Base-by-base conservation (phyloP, 64 coral and sea anemone genomes). In the Catalaphyllia jardinei region DNA sequence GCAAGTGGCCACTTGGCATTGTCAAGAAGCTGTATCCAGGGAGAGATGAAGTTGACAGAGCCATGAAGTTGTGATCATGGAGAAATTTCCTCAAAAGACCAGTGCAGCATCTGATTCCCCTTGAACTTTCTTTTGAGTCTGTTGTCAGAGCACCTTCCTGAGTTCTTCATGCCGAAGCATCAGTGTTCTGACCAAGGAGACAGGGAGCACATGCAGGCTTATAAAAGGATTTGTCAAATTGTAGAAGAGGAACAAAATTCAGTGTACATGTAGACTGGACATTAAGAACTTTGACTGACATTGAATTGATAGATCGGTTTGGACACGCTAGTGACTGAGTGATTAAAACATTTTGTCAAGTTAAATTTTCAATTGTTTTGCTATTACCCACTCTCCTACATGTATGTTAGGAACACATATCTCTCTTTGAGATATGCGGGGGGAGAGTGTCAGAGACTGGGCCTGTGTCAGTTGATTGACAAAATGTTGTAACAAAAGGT, bases 371-470 rank as follows among this genome's bases (percentile, higher is more conserved):
- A 35, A 35, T 35, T 77, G 1, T 77, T 8, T 54, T 54, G 8
- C 22, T 25, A 30, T 79, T 57, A 0, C 51, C 25, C 52, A 61
- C 52, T 79, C 77, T 79, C 77, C 77, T 60, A 11, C 33, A 35
- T 35, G 33, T 35, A 35, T 60, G 3, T 60, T n/a, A 15, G 29
- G 27, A 60, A 60, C 51, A 79, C 29, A 16, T 60, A n/a, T 29
- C 52, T 29, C 52, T 25, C 16, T 55, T 15, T 10, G 22, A 79
- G 38, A 24, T n/a, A 79, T 54, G 60, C 60, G n/a, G 27, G 77
- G 77, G 77, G 28, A 79, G 51, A 79, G 52, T 79, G 52, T 79
- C 51, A 14, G 77, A 79, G 77, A 79, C 52, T 79, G 54, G 77
- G 62, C 4, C 62, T 17, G 62, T 20, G 62, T 54, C 13, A 54